Conservation (phyloP, 2,113 vertebrate genomes). For the Hyaena hyaena region DNA sequence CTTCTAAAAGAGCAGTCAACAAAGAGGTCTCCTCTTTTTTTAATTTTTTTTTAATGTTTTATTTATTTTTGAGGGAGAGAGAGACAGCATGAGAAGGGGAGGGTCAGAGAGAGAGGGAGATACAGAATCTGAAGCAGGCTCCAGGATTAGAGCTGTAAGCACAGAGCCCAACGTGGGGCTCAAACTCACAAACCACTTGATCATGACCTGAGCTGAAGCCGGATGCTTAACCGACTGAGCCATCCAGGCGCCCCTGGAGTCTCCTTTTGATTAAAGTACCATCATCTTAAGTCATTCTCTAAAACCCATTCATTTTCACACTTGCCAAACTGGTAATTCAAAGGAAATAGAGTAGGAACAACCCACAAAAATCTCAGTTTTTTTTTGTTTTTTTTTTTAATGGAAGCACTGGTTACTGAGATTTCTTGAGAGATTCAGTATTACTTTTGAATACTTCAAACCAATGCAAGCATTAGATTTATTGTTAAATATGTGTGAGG, state of each 20-base stretch:
- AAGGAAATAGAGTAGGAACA: constrained; percentile 53
- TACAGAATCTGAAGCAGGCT: too few species aligned
- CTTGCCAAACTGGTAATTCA: constrained; percentile 57
- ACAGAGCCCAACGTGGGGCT: too few species aligned
- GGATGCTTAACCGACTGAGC: too few species aligned
- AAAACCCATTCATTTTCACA: constrained; percentile 52
- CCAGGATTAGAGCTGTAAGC: too few species aligned
- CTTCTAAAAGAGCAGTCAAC: constrained; percentile 31
- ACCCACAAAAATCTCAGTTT: constrained; percentile 41
- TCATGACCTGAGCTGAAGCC: too few species aligned
- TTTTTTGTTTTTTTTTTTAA: not conserved
- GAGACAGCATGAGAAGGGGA: too few species aligned
- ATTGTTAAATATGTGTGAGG: constrained; percentile 3
- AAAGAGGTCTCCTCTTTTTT: too few species aligned
- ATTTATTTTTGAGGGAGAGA: too few species aligned
- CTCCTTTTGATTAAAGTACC: constrained; percentile 34
- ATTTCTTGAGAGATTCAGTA: constrained; percentile 32
- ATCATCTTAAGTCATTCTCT: constrained; percentile 41
- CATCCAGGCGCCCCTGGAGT: not conserved
- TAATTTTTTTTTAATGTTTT: too few species aligned
- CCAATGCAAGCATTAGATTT: constrained; percentile 25
- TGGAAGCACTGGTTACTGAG: not conserved
- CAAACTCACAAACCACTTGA: too few species aligned
- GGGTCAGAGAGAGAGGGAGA: too few species aligned
- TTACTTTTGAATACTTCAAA: constrained; percentile 1